Percentiles rank a stretch among this genome's conserved stretches.
Evolutionary conservation across 2,797 vertebrate species (phyloP).

Genomic region (Threskiornis aethiopicus): DNA sequence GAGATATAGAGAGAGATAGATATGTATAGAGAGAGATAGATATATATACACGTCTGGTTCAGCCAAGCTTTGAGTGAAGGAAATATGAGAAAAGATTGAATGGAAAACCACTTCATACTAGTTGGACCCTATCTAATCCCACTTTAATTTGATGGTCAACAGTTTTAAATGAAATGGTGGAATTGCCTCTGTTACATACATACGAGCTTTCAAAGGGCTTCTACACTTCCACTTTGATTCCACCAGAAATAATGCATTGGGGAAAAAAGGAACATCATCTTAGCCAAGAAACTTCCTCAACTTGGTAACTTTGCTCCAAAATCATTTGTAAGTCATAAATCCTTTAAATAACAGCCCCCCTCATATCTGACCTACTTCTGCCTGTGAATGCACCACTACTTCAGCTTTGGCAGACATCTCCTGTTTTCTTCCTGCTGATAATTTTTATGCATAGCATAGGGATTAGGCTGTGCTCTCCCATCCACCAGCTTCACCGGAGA

Average conservation of each 20-base stretch:
- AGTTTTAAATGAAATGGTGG: neutral
- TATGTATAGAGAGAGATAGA: neutral
- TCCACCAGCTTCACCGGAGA: neutral
- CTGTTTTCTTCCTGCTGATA: neutral
- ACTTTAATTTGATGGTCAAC: neutral
- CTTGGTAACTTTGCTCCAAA: neutral
- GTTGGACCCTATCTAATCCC: neutral
- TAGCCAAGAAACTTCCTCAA: neutral
- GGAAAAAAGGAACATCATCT: neutral
- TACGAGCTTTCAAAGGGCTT: neutral
- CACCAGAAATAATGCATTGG: neutral
- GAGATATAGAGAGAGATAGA: neutral
- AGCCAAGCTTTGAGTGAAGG: neutral
- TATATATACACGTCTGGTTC: neutral
- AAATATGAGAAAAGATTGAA: neutral
- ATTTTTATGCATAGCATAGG: neutral
- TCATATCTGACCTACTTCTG: neutral
- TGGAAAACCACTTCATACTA: neutral
- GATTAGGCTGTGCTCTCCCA: neutral
- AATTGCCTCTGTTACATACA: neutral
- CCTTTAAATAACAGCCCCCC: neutral
- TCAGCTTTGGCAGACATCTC: neutral
- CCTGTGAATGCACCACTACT: neutral
- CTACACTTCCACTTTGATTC: neutral
- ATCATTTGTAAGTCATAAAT: neutral